phyloP scores from a whole-genome alignment of 1,140 invertebrate genomes.

The Trissolcus basalis region DNA sequence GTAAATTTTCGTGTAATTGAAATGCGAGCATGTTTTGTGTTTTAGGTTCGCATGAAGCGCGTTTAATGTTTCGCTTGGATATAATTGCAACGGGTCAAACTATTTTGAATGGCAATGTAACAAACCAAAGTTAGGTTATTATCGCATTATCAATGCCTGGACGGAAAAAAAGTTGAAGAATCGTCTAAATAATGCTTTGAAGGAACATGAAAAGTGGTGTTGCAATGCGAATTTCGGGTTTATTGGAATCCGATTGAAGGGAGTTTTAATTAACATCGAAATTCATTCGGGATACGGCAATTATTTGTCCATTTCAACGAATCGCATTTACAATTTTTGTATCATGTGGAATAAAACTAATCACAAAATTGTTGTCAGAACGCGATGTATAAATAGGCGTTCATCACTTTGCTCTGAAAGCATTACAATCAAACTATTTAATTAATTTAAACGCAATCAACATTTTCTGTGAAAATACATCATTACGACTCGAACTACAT shows the following conservation, averaged over 20 bases:
- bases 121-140: conserved; percentile 47
- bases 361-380: no score
- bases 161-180: conserved; percentile 16
- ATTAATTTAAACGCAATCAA: no score
- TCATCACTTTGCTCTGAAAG: no score
- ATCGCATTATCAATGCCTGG: conserved; percentile 19
- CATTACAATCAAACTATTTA: no score
- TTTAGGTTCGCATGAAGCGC: conserved; percentile 5
- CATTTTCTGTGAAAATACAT: no score
- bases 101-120: conserved; percentile 29
- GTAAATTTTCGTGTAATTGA: conserved; percentile 26
- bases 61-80: conserved; percentile 25
- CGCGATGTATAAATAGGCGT: no score
- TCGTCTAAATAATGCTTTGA: conserved; percentile 17
- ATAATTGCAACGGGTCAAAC: conserved; percentile 20
- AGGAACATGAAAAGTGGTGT: conserved; percentile 2
- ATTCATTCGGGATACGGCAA: no score
- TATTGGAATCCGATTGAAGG: conserved; percentile 10
- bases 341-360: no score
- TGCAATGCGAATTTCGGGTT: conserved; percentile 2
- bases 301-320: no score
- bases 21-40: conserved; percentile 13
- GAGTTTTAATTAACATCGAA: background rate
- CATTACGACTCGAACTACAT: no score
- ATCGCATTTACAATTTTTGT: no score